These are phyloP conservation scores for Chironomus striatipennis DNA, from an alignment of 1,140 invertebrate species.

Conservation along the genomic window DNA sequence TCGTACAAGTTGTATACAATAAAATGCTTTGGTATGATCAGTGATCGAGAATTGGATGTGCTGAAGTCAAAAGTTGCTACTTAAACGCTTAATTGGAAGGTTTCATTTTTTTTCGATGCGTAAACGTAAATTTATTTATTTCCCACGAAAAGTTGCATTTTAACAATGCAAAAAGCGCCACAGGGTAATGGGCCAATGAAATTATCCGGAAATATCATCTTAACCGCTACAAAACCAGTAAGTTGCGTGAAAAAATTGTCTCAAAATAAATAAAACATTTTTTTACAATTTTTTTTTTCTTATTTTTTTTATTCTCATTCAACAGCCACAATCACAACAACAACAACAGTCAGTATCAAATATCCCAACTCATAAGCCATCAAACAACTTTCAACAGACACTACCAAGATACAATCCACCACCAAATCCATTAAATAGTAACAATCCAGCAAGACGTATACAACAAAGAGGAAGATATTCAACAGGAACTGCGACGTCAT, in stretches of 20 bases:
- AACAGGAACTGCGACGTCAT: constrained; percentile 1
- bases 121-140: constrained; percentile 14
- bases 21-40: not conserved
- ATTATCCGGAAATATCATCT: constrained; percentile 22
- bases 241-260: not conserved
- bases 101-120: constrained; percentile 15
- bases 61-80: not conserved
- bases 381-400: constrained; percentile 20
- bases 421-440: not conserved
- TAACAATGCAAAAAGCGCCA: constrained; percentile 22
- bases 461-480: constrained; percentile 10
- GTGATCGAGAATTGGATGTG: not conserved
- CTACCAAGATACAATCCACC: constrained; percentile 16
- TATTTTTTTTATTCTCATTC: not conserved
- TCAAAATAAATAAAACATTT: not conserved
- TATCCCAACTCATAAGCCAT: constrained; percentile 17
- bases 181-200: constrained; percentile 5
- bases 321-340: constrained; percentile 7
- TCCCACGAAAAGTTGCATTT: not conserved
- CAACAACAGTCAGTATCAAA: not conserved
- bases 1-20: not conserved
- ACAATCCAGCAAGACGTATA: not conserved
- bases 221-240: not conserved
- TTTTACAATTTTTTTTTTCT: not conserved
- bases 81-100: not conserved